Percentiles rank a stretch among this genome's conserved stretches.
Evolutionary conservation across 1,140 invertebrate species (phyloP).

Genomic region (Philotrypesis tridentata): DNA sequence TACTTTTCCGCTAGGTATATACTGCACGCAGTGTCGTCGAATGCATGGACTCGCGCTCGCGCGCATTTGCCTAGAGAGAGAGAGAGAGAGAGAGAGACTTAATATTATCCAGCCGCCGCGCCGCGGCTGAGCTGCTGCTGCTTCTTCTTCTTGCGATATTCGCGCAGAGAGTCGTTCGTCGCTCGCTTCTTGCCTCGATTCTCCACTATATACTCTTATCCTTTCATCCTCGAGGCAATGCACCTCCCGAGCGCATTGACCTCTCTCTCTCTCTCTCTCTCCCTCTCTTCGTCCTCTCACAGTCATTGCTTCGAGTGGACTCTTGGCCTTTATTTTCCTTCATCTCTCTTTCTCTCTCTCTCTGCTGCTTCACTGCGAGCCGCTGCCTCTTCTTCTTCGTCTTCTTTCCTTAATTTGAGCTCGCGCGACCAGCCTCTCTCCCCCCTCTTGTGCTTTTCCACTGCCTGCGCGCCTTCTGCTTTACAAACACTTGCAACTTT

Average conservation of each 20-base stretch:
- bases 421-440: conserved; percentile 17
- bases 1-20: background rate
- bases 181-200: conserved; percentile 31
- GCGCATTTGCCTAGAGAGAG: background rate
- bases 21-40: too few relatives aligned
- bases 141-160: conserved; percentile 46
- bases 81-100: background rate
- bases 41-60: background rate
- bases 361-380: background rate
- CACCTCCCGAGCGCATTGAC: conserved; percentile 67
- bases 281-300: conserved; percentile 53
- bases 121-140: too few relatives aligned
- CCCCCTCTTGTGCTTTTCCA: conserved; percentile 5
- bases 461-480: background rate
- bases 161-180: background rate
- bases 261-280: conserved; percentile 53
- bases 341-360: conserved; percentile 44
- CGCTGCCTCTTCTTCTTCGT: conserved; percentile 2
- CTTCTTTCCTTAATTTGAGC: conserved; percentile 14
- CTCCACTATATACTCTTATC: conserved; percentile 50
- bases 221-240: conserved; percentile 64
- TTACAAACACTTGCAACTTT: background rate
- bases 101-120: conserved; percentile 43
- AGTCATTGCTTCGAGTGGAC: conserved; percentile 54
- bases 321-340: conserved; percentile 56